phyloP scores from a whole-genome alignment of 2,888 invertebrate genomes.

The Troglohyphantes excavatus region DNA sequence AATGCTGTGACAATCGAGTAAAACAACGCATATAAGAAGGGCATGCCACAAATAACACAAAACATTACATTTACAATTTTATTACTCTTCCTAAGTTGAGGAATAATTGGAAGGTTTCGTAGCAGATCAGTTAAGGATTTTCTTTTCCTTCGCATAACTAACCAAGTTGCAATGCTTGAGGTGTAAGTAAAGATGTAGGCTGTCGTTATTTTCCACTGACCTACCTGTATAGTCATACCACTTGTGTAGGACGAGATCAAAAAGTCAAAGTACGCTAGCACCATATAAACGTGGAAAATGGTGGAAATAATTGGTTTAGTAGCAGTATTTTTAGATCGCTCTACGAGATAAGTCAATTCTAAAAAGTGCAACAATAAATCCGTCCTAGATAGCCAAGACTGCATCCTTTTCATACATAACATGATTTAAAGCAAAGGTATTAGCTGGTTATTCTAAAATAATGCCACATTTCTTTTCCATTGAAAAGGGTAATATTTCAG shows the following conservation, averaged over 20 bases:
- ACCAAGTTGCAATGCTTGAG: not conserved
- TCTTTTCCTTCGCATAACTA: not conserved
- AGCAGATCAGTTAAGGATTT: not conserved
- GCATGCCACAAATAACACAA: not conserved
- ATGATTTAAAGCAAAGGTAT: no score
- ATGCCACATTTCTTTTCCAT: no score
- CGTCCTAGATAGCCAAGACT: no score
- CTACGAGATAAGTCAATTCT: not conserved
- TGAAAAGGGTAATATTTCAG: no score
- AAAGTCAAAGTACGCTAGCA: not conserved
- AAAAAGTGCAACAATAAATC: not conserved
- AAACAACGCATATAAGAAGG: not conserved
- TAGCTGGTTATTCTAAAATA: no score
- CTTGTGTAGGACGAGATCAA: not conserved
- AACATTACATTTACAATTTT: not conserved
- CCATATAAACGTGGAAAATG: not conserved
- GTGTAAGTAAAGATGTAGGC: not conserved
- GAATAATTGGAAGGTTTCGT: not conserved
- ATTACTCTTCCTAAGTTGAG: no score
- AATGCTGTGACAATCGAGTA: not conserved
- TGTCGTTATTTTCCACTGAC: not conserved
- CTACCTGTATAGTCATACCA: not conserved
- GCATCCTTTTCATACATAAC: no score
- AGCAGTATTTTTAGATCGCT: not conserved
- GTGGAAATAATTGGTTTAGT: not conserved